phyloP scores from a whole-genome alignment of 2,888 invertebrate species.

The Thymelicus sylvestris region DNA sequence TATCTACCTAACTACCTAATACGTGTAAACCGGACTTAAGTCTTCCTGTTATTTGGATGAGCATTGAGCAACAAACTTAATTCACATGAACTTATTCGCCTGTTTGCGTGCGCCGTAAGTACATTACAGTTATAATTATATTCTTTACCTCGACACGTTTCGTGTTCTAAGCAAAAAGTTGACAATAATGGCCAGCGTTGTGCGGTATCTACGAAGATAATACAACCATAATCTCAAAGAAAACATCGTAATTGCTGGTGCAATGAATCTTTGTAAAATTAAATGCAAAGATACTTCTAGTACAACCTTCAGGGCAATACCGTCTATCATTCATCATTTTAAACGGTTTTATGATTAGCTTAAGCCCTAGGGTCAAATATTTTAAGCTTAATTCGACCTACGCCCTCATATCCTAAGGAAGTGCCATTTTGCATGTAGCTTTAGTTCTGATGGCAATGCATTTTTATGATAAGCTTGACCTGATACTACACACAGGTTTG shows the following conservation, averaged over 20 bases:
- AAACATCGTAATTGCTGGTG: constrained; percentile 20
- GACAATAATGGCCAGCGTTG: constrained; percentile 37
- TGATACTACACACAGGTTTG: too few species aligned
- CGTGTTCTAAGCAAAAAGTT: constrained; percentile 43
- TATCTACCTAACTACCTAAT: too few species aligned
- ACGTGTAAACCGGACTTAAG: too few species aligned
- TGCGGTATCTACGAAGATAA: constrained; percentile 22
- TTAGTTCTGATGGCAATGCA: too few species aligned
- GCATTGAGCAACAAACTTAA: constrained; percentile 1
- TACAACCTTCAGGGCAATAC: background rate
- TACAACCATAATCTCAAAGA: constrained; percentile 11
- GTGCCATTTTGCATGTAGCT: too few species aligned
- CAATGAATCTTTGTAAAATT: background rate
- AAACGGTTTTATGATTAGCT: too few species aligned
- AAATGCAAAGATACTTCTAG: background rate
- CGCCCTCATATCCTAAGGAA: too few species aligned
- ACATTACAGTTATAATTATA: constrained; percentile 41
- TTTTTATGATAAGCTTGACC: too few species aligned
- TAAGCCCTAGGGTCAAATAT: too few species aligned
- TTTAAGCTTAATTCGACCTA: too few species aligned
- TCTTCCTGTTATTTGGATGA: background rate
- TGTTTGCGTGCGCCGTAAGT: constrained; percentile 20
- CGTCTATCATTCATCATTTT: background rate
- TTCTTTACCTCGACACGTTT: constrained; percentile 54
- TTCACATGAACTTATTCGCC: constrained; percentile 23